Conservation (phyloP, 2,888 invertebrate species). For the Apamea sordens region DNA sequence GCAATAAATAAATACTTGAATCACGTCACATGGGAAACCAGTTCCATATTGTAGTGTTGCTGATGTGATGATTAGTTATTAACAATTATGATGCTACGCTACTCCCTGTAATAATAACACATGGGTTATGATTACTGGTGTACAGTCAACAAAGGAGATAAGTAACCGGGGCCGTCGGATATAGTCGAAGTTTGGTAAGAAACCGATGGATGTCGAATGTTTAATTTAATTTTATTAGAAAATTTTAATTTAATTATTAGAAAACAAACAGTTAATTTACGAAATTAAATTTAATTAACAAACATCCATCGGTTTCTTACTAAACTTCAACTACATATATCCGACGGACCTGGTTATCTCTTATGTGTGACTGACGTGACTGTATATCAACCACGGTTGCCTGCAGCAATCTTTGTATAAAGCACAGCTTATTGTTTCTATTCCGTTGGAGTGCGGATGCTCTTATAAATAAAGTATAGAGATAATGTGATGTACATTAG, state of each 20-base stretch:
- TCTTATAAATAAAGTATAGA: constrained; percentile 13
- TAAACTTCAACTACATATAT: too few species aligned
- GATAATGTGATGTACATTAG: constrained; percentile 35
- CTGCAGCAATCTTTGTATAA: constrained; percentile 2
- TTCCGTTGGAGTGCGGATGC: constrained; percentile 1
- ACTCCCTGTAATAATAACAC: constrained; percentile 20
- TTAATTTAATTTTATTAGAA: too few species aligned
- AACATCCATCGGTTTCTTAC: too few species aligned
- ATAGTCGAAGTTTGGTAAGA: too few species aligned
- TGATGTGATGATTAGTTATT: constrained; percentile 31
- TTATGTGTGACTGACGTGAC: too few species aligned
- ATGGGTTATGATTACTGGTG: constrained; percentile 17
- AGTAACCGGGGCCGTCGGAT: too few species aligned
- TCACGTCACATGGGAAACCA: constrained; percentile 42
- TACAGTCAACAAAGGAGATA: too few species aligned
- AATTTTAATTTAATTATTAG: too few species aligned
- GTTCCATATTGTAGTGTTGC: not conserved
- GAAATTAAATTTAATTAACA: too few species aligned
- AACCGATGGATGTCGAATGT: too few species aligned
- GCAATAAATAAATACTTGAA: constrained; percentile 19
- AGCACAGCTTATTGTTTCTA: constrained; percentile 18
- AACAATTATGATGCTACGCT: constrained; percentile 9
- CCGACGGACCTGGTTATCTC: too few species aligned
- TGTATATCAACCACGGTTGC: not conserved
- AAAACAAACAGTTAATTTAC: too few species aligned